Conservation (phyloP, 1,140 invertebrate genomes). For the Manduca sexta region DNA sequence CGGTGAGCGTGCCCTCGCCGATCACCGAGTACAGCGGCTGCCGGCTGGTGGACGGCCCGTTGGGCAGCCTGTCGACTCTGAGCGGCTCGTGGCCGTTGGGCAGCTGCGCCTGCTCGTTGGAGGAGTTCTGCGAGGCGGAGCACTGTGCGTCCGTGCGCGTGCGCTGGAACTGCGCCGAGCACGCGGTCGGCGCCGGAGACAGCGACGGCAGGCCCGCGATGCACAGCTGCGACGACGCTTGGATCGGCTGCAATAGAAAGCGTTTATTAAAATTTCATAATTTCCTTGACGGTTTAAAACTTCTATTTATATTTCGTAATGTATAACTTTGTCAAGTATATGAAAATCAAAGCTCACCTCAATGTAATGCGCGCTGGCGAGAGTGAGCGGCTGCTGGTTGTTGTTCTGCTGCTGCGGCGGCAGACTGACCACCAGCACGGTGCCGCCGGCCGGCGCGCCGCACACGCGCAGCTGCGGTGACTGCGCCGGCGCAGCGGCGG, state of each 20-base stretch:
- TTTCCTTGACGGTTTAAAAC: not conserved
- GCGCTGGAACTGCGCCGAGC: slow-evolving; percentile 5
- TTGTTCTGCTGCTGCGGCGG: slow-evolving; percentile 74
- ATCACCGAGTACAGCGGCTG: slow-evolving; percentile 53
- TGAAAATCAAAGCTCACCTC: slow-evolving; percentile 43
- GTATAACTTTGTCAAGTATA: too few species aligned
- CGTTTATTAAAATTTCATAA: not conserved
- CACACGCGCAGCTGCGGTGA: slow-evolving; percentile 51
- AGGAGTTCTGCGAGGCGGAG: slow-evolving; percentile 47
- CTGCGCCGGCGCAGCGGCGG: slow-evolving; percentile 34
- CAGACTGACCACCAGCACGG: slow-evolving; percentile 86
- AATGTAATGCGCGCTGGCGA: slow-evolving; percentile 61
- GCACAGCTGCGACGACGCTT: slow-evolving; percentile 30
- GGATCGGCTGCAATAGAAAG: slow-evolving; percentile 33
- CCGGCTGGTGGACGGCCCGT: slow-evolving; percentile 42
- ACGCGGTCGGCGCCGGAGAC: slow-evolving; percentile 6
- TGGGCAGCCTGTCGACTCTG: slow-evolving; percentile 44
- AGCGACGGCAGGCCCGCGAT: slow-evolving; percentile 20
- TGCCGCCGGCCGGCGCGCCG: slow-evolving; percentile 74
- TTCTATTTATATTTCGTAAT: not conserved
- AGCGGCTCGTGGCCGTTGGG: slow-evolving; percentile 45
- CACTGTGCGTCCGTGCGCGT: slow-evolving; percentile 31
- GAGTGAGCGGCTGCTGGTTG: slow-evolving; percentile 49
- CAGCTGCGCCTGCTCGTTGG: slow-evolving; percentile 49
- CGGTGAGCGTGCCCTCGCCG: slow-evolving; percentile 58